These are phyloP conservation scores for Metopia argyrocephala DNA, from an alignment of 2,888 invertebrate species.

Conservation along the genomic window DNA sequence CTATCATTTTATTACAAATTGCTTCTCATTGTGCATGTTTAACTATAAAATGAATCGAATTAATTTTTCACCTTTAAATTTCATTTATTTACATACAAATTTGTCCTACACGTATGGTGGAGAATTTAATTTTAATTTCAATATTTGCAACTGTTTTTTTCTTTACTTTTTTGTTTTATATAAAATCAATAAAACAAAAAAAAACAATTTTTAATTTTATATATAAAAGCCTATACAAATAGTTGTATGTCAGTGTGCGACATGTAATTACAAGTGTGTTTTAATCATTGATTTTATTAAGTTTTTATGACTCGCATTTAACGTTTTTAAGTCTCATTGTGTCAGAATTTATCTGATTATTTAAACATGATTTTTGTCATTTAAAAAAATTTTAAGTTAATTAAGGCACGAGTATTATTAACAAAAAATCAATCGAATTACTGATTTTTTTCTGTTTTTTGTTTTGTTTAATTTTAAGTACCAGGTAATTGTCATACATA, in stretches of 20 bases:
- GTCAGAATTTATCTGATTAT: neutral
- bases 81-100: too few species aligned
- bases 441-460: neutral
- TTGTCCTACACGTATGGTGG: neutral
- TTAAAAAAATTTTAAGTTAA: neutral
- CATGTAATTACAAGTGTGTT: neutral
- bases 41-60: too few species aligned
- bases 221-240: conserved; percentile 9
- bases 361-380: neutral
- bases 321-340: neutral
- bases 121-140: conserved; percentile 38
- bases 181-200: too few species aligned
- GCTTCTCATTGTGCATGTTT: too few species aligned
- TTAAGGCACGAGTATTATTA: neutral
- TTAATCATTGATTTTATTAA: conserved; percentile 29
- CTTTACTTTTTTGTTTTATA: too few species aligned
- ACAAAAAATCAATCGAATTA: neutral
- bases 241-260: neutral
- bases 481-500: too few species aligned
- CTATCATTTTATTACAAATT: too few species aligned
- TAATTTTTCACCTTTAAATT: too few species aligned
- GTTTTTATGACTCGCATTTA: conserved; percentile 13
- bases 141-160: conserved; percentile 57
- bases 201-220: conserved; percentile 49
- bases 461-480: neutral